Percentiles rank a stretch among this genome's conserved stretches.
These are phyloP conservation scores for Apodemia hepburni DNA, from an alignment of 2,888 invertebrate species.

Conservation along the genomic window DNA sequence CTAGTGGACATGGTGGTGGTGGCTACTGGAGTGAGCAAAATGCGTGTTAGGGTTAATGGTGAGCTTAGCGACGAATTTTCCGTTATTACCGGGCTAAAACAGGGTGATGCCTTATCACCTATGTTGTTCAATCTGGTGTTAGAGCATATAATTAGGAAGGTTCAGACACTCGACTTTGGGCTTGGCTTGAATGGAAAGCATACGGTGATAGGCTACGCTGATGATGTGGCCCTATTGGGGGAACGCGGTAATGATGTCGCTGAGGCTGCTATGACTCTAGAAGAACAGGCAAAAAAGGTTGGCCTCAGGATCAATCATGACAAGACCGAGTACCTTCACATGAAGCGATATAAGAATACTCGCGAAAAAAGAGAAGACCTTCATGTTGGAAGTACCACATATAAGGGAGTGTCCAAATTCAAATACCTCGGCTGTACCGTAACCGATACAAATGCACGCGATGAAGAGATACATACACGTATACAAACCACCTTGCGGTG, in stretches of 20 bases:
- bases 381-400: neutral
- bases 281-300: neutral
- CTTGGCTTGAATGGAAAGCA: neutral
- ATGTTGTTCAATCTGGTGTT: constrained; percentile 11
- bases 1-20: neutral
- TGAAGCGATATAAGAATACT: neutral
- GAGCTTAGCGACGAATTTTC: constrained; percentile 20
- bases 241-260: neutral
- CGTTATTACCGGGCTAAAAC: constrained; percentile 22
- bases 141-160: neutral
- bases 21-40: neutral
- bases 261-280: neutral
- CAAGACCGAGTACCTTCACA: neutral
- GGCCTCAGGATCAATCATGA: neutral
- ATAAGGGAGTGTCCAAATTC: neutral
- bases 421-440: neutral
- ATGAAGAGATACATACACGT: neutral
- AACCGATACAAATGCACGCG: neutral
- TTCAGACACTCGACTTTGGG: neutral
- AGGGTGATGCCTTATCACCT: constrained; percentile 22
- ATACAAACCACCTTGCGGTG: neutral
- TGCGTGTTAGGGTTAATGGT: constrained; percentile 10
- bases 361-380: neutral
- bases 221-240: neutral
- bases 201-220: neutral